Conservation (phyloP, 2,113 vertebrate species). For the Cranoglanis bouderius region DNA sequence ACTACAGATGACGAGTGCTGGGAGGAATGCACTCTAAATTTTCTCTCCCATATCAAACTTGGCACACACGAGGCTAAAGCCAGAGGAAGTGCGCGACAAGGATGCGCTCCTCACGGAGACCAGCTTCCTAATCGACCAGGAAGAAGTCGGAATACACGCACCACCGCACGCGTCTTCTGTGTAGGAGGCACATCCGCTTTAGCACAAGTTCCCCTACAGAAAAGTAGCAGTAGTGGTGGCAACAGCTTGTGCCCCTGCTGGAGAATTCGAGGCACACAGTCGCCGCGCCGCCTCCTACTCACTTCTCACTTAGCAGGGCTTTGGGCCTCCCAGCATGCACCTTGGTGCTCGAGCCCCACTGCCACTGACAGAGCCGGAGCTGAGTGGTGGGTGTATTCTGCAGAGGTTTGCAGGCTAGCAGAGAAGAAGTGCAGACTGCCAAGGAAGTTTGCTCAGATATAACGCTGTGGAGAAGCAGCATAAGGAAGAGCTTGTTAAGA, state of each 20-base stretch:
- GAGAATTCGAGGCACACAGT: conserved; percentile 44
- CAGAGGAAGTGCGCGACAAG: not conserved
- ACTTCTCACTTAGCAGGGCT: conserved; percentile 51
- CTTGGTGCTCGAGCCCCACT: conserved; percentile 42
- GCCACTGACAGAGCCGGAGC: conserved; percentile 27
- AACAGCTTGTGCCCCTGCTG: conserved; percentile 54
- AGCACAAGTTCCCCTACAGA: conserved; percentile 28
- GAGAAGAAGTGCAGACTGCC: conserved; percentile 22
- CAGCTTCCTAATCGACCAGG: conserved; percentile 14
- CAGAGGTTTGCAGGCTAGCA: conserved; percentile 46
- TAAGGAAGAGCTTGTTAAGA: conserved; percentile 32
- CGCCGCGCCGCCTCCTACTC: conserved; percentile 40
- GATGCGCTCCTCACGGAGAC: not conserved
- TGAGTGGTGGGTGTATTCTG: conserved; percentile 45
- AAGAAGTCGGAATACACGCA: not conserved
- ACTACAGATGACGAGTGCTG: not conserved
- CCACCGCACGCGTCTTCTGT: not conserved
- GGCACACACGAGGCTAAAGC: not conserved
- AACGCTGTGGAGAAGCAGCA: conserved; percentile 9
- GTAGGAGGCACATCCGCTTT: conserved; percentile 36
- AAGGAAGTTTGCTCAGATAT: conserved; percentile 11
- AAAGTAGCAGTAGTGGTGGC: conserved; percentile 42
- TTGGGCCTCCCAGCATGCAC: conserved; percentile 44
- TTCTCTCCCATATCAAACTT: conserved; percentile 19
- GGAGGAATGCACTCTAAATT: conserved; percentile 14